Evolutionary conservation across 2,888 invertebrate genomes (phyloP), one percentile per base, ranked within the genome.

Genomic region (Chloromyia formosa): DNA sequence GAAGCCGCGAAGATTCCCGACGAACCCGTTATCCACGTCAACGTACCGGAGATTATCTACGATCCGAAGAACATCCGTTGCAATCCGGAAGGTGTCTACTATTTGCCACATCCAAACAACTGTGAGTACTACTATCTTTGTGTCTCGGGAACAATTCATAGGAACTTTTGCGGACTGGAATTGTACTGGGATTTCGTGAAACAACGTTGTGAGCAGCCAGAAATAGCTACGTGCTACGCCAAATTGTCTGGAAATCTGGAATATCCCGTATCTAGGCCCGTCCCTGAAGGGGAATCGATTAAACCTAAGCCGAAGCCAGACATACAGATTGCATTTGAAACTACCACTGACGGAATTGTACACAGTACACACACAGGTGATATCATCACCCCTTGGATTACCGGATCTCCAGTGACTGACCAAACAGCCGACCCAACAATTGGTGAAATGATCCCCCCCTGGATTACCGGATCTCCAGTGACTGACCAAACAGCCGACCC

Each of bases 101-200:
- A 84, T 75, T 66, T 84, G 66, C 84, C 84, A 4, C 83, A 84
- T 80, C 84, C 84, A 2, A 77, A 27, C 1, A 79, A 79, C 10
- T 84, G 84, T 60, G 80, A 80, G 45, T 71, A 78, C 42, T 84
- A 84, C 76, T 83, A 80, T 54, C 79, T 84, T 18, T 84, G 84
- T 73, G 83, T 83, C 22, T 83, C 83, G 58, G 81, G 81, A 0
- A 81, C 82, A 54, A 76, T 84, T 71, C 82, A 83, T 74, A 77
- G 81, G 7, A 84, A 83, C 74, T 80, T 81, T 10, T 84, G 84
- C 69, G 84, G 83, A 0, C 76, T 66, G 0, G 81, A 80, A 14
- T 80, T 83, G 0, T 76, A 77, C 1, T 84, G 84, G 84, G 82
- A 81, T 64, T 83, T 80, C 69, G 79, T 77, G 74, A 77, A 75